These are phyloP conservation scores for Chrysolina oricalcia DNA, from an alignment of 2,888 invertebrate species.

Conservation along the genomic window DNA sequence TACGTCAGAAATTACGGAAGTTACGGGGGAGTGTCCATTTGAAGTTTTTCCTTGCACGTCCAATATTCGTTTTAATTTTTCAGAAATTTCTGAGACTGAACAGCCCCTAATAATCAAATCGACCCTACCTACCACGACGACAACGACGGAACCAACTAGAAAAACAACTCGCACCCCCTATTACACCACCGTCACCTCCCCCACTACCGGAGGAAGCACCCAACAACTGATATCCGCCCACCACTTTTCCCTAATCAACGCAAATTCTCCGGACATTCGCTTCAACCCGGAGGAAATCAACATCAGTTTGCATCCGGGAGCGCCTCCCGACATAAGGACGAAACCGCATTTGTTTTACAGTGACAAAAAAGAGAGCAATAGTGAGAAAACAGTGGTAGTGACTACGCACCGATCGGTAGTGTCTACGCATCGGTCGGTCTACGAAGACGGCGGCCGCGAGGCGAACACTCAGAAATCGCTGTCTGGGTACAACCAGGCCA, in stretches of 20 bases:
- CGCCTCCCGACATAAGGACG: constrained; percentile 65
- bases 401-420: constrained; percentile 54
- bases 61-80: constrained; percentile 46
- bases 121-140: constrained; percentile 62
- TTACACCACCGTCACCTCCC: constrained; percentile 52
- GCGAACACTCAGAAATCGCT: constrained; percentile 25
- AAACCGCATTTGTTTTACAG: constrained; percentile 54
- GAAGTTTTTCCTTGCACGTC: background rate
- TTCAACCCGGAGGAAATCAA: constrained; percentile 71
- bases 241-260: constrained; percentile 65
- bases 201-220: constrained; percentile 39
- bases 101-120: constrained; percentile 65
- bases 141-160: constrained; percentile 57
- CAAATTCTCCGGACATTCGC: constrained; percentile 66
- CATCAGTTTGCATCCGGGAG: constrained; percentile 68
- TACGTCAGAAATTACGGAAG: no score
- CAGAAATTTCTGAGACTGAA: constrained; percentile 69
- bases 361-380: constrained; percentile 48
- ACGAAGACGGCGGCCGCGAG: constrained; percentile 29
- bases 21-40: constrained; percentile 7
- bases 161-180: constrained; percentile 56
- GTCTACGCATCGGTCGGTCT: constrained; percentile 15
- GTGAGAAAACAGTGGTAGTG: constrained; percentile 48
- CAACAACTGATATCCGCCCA: constrained; percentile 60
- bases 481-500: constrained; percentile 36